Evolutionary conservation across 2,888 invertebrate species (phyloP).

Genomic region (Drosophila paramelanica): DNA sequence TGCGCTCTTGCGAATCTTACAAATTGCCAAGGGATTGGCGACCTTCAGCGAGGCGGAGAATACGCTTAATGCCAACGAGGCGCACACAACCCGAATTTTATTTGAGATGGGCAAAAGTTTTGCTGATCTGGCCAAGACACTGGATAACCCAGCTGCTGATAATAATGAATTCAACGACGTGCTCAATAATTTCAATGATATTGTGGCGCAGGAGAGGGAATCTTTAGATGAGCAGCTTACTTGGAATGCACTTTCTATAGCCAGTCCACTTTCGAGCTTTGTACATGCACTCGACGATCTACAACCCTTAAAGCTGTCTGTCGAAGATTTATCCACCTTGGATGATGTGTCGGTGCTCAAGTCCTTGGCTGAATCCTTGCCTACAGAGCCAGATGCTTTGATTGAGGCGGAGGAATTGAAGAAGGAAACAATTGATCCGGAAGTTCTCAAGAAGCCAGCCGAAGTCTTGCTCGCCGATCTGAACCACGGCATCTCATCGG

Average conservation of each 20-base stretch:
- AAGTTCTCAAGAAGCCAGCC: conserved; percentile 35
- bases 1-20: conserved; percentile 54
- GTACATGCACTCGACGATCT: conserved; percentile 79
- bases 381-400: conserved; percentile 55
- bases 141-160: conserved; percentile 40
- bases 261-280: conserved; percentile 82
- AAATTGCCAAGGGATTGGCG: conserved; percentile 64
- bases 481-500: conserved; percentile 77
- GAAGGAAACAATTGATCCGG: not conserved
- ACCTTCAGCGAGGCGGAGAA: conserved; percentile 63
- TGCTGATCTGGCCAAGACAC: conserved; percentile 60
- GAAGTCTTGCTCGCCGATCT: conserved; percentile 74
- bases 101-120: conserved; percentile 68
- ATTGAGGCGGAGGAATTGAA: conserved; percentile 15
- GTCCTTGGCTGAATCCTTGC: conserved; percentile 86
- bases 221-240: conserved; percentile 38
- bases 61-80: conserved; percentile 56
- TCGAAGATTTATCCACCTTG: conserved; percentile 82
- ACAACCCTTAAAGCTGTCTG: conserved; percentile 45
- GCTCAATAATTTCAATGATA: conserved; percentile 54
- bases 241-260: conserved; percentile 51
- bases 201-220: conserved; percentile 57
- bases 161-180: conserved; percentile 48
- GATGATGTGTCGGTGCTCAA: conserved; percentile 88
- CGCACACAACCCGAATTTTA: conserved; percentile 57